Percentiles rank a stretch among this genome's conserved stretches.
These are phyloP conservation scores for Bicyclus anynana DNA, from an alignment of 1,140 invertebrate genomes.

Conservation along the genomic window DNA sequence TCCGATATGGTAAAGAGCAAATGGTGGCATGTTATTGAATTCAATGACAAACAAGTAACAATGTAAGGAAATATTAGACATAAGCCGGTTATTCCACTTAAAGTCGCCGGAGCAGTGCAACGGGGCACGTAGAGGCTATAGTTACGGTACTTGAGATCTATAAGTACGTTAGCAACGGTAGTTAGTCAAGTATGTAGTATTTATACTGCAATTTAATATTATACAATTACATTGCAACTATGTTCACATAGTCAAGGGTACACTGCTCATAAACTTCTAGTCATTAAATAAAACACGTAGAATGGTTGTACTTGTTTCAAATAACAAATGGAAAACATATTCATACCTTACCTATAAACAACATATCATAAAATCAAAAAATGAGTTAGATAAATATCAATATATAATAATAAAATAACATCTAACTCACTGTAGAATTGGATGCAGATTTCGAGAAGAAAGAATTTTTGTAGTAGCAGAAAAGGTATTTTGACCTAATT, in stretches of 20 bases:
- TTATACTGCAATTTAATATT: slow-evolving; percentile 11
- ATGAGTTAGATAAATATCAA: too few relatives aligned
- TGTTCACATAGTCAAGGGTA: neutral
- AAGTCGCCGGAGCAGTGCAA: slow-evolving; percentile 28
- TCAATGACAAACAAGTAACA: slow-evolving; percentile 41
- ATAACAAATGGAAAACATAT: too few relatives aligned
- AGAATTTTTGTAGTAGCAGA: too few relatives aligned
- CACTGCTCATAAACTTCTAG: neutral
- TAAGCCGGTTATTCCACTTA: slow-evolving; percentile 46
- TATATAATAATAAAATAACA: too few relatives aligned
- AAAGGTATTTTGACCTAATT: too few relatives aligned
- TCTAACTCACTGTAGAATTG: too few relatives aligned
- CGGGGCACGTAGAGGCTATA: slow-evolving; percentile 47
- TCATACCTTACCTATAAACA: too few relatives aligned
- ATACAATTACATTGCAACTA: neutral
- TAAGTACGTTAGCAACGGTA: slow-evolving; percentile 19
- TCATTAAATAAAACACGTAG: neutral
- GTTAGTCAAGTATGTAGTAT: slow-evolving; percentile 19
- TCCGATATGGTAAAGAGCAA: slow-evolving; percentile 6
- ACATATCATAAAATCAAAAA: too few relatives aligned
- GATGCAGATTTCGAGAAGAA: too few relatives aligned
- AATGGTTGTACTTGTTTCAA: neutral
- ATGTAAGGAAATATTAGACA: slow-evolving; percentile 50
- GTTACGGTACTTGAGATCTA: slow-evolving; percentile 57
- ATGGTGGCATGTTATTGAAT: slow-evolving; percentile 26